Evolutionary conservation across 2,113 vertebrate species (phyloP).

Genomic region (Butorides virescens): DNA sequence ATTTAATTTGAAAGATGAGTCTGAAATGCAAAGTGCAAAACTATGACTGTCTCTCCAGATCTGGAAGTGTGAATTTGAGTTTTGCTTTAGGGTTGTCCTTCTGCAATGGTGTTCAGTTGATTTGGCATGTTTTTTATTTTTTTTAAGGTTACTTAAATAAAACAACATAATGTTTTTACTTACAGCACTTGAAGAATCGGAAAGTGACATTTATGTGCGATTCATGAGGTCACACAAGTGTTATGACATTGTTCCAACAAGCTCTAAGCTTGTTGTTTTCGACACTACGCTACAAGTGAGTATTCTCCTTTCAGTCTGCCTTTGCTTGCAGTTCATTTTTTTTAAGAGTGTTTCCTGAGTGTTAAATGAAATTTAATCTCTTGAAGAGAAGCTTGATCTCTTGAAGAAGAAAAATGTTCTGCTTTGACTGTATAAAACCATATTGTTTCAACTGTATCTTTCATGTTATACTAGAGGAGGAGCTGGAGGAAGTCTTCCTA

Average conservation of each 20-base stretch:
- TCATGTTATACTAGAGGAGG: neutral
- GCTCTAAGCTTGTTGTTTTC: conserved; percentile 97
- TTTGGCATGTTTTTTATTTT: neutral
- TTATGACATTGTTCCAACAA: conserved; percentile 97
- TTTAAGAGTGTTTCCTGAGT: neutral
- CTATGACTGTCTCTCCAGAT: neutral
- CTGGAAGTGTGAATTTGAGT: neutral
- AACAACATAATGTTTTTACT: conserved; percentile 48
- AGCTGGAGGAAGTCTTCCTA: neutral
- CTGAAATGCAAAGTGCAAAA: neutral
- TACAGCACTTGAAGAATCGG: conserved; percentile 86
- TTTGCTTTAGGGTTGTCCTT: neutral
- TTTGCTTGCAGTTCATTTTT: neutral
- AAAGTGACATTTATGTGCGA: conserved; percentile 94
- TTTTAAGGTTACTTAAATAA: conserved; percentile 12
- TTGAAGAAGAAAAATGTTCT: neutral
- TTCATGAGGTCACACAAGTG: conserved; percentile 99
- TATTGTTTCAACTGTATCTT: neutral
- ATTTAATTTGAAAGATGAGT: neutral
- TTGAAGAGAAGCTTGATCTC: neutral
- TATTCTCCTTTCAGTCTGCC: neutral
- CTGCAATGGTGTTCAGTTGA: neutral
- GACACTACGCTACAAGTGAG: conserved; percentile 95
- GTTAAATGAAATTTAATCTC: neutral
- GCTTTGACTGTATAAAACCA: neutral